Evolutionary conservation across 2,797 vertebrate genomes (phyloP).

Genomic region (Pipistrellus pygmaeus): DNA sequence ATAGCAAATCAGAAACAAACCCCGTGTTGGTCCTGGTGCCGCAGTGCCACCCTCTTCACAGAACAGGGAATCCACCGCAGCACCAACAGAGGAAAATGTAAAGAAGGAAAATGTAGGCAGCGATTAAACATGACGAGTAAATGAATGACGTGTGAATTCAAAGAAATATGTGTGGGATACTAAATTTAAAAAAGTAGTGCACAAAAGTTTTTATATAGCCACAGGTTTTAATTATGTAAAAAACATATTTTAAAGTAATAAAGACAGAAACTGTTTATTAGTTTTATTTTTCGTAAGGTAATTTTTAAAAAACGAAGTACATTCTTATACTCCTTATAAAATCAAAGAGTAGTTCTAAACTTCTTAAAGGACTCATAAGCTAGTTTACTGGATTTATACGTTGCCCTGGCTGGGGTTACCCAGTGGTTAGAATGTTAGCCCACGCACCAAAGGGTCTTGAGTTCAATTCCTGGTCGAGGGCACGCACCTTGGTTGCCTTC

Average conservation of each 20-base stretch:
- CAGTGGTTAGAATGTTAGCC: no score
- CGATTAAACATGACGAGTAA: neutral
- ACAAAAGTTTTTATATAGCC: conserved; percentile 39
- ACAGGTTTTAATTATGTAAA: neutral
- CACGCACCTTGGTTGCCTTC: no score
- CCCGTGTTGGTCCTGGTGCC: neutral
- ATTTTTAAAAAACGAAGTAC: neutral
- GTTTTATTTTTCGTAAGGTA: conserved; percentile 55
- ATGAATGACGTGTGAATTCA: neutral
- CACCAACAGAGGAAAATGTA: neutral
- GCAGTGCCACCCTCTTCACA: neutral
- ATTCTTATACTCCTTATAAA: conserved; percentile 45
- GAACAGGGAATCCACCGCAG: neutral
- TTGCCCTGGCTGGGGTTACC: no score
- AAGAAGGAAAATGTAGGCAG: neutral
- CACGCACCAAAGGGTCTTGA: no score
- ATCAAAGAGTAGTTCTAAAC: conserved; percentile 26
- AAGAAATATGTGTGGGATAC: neutral
- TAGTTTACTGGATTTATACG: conserved; percentile 14
- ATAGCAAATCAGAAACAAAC: neutral
- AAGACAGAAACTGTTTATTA: conserved; percentile 36
- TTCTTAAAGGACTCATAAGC: neutral
- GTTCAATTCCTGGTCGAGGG: no score
- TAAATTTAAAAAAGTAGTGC: neutral
- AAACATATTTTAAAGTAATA: conserved; percentile 47